Base-by-base conservation (phyloP, 2,797 vertebrate genomes). In the Nyctibius grandis region DNA sequence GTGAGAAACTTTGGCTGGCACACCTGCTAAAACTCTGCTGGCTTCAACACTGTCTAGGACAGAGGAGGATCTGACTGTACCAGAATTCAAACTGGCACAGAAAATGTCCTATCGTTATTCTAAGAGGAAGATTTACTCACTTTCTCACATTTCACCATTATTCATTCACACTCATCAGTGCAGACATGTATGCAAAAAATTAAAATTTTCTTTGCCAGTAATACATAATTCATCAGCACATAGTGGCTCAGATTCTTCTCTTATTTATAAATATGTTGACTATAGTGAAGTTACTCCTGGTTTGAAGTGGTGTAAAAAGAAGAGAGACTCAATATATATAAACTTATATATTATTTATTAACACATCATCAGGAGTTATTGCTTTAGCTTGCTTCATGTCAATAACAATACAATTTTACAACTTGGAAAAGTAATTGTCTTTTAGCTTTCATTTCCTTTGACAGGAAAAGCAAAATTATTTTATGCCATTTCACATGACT, bases 371-470 rank as follows among this genome's bases (percentile, higher is more conserved):
- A 50, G 36, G 63, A 96, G 75, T 91, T 90, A 91, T 63, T 93
- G 61, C 44, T 95, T 88, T 67, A 73, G 44, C 19, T 89, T 44
- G 8, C 36, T 94, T 95, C 7, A 0, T 79, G 74, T 87, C 92
- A 82, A 92, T 82, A 93, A 54, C 26, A 81, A 36, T 64, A 69
- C 47, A 51, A 19, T 44, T 84, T 84, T 82, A 47, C 69, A 67
- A 48, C 85, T 84, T 69, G 29, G 76, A 89, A 73, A 91, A 94
- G 73, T 59, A 93, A 93, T 95, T 85, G 89, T 72, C 64, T 88
- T 86, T 94, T 91, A 81, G 20, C 48, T 95, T 96, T 94, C 85
- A 78, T 96, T 96, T 95, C 89, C 89, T 93, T 81, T 82, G 51
- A 79, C 17, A 44, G 83, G 73, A 90, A 78, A 82, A 84, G 9